Percentiles rank a stretch among this genome's conserved stretches.
Evolutionary conservation across 1,140 invertebrate genomes (phyloP).

Genomic region (Lasioglossum albipes): DNA sequence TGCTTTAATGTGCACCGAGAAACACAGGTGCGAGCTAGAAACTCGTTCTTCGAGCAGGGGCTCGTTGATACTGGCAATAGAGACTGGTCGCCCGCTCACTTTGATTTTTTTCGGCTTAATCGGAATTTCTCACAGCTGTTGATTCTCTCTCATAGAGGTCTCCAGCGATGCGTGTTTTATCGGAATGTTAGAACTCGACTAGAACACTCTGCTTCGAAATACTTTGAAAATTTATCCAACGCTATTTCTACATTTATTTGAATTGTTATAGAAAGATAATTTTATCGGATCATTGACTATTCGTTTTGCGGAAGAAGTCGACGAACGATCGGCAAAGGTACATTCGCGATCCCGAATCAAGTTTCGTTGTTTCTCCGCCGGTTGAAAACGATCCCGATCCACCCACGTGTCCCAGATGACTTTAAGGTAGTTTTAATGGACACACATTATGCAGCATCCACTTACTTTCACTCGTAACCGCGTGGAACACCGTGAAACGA

Average conservation of each 20-base stretch:
- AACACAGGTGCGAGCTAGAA: conserved; percentile 50
- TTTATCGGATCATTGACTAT: neutral
- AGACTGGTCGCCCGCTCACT: conserved; percentile 49
- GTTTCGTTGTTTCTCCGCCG: neutral
- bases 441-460: conserved; percentile 14
- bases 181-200: neutral
- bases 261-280: no score
- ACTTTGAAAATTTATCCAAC: no score
- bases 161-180: conserved; percentile 46
- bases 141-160: conserved; percentile 48
- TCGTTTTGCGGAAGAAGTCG: neutral
- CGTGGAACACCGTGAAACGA: conserved; percentile 18
- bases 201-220: no score
- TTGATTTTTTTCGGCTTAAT: conserved; percentile 36
- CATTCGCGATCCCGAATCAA: neutral
- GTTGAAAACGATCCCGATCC: neutral
- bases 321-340: neutral
- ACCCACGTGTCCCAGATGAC: conserved; percentile 19
- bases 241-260: no score
- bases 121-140: conserved; percentile 39
- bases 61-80: conserved; percentile 44
- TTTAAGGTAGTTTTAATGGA: conserved; percentile 12
- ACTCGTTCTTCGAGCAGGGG: conserved; percentile 66
- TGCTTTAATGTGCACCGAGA: conserved; percentile 18
- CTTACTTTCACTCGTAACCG: conserved; percentile 62